These are phyloP conservation scores for Leptinotarsa tumamoca DNA, from an alignment of 2,888 invertebrate species.

Conservation along the genomic window DNA sequence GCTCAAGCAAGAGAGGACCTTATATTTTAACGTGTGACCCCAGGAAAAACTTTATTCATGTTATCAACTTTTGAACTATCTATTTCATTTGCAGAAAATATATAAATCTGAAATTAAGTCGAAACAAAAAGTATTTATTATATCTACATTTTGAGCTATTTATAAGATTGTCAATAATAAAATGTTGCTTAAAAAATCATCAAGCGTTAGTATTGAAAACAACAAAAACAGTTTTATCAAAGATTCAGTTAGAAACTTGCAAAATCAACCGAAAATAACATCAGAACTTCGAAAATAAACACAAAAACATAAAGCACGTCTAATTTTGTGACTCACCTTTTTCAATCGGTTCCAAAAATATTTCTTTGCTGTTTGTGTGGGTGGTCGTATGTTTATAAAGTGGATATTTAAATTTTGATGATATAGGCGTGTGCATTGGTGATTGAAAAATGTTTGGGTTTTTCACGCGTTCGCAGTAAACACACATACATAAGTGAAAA, in stretches of 20 bases:
- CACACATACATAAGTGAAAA: conserved; percentile 9
- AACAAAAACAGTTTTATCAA: neutral
- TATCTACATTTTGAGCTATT: too few relatives aligned
- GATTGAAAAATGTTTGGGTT: conserved; percentile 15
- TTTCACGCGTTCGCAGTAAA: conserved; percentile 5
- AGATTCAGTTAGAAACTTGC: neutral
- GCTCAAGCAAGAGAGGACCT: too few relatives aligned
- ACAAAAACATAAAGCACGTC: conserved; percentile 20
- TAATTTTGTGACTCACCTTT: conserved; percentile 49
- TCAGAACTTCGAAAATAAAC: conserved; percentile 15
- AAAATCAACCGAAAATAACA: conserved; percentile 2
- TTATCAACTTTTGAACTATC: too few relatives aligned
- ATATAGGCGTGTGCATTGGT: conserved; percentile 18
- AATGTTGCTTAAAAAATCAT: too few relatives aligned
- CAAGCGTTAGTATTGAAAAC: neutral
- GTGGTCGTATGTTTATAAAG: conserved; percentile 39
- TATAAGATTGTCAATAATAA: too few relatives aligned
- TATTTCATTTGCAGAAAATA: too few relatives aligned
- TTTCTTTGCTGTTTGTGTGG: conserved; percentile 44
- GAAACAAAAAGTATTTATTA: too few relatives aligned
- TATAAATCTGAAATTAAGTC: too few relatives aligned
- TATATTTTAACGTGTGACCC: too few relatives aligned
- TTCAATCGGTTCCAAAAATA: conserved; percentile 50
- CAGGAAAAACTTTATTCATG: too few relatives aligned
- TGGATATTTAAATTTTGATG: conserved; percentile 21